Evolutionary conservation across 2,113 vertebrate species (phyloP), one percentile per base, ranked within the genome.

Genomic region (Chrysemys picta): DNA sequence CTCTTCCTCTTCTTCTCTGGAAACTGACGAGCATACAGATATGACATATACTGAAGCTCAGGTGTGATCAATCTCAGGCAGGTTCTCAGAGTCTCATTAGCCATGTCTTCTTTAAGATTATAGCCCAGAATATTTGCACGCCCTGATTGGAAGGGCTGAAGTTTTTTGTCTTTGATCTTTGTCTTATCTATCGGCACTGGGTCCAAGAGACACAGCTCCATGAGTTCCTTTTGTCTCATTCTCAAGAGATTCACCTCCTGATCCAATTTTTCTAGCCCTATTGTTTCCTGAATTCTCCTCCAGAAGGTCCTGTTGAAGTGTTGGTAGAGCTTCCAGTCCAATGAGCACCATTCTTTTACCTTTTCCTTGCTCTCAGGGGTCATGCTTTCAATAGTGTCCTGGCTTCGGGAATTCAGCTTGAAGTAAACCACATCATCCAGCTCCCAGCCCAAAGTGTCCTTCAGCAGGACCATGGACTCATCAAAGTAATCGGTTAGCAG

Each of bases 261-360:
- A 78, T 93, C 90, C 93, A 99, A 98, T 21, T 92, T 88, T 29
- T 96, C 2, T 0, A 88, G 95, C 3, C 98, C 98, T 57, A 99
- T 88, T 57, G 96, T 96, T 3, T 96, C 89, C 29, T 97, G 95
- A 84, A 99, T 96, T 47, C 90, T 98, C 50, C 88, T 97, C 99
- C 99, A 99, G 96, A 99, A 99, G 38, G 97, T 99, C 85, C 93
- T 84, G 87, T 99, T 99, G 95, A 99, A 99, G 91, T 99, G 98
- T 57, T 96, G 84, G 96, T 99, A 99, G n/a, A 99, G 98, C 69
- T 95, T 96, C 99, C 99, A 99, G 96, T 99, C 99, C 53, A 99
- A 96, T 0, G 98, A 98, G 59, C 98, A 99, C 99, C 99, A 99
- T 0, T 1, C 38, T 94, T 97, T 97, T 49, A 98, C 95, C 14